phyloP scores from a whole-genome alignment of 2,888 invertebrate species.

The Trissoscelio sp. region DNA sequence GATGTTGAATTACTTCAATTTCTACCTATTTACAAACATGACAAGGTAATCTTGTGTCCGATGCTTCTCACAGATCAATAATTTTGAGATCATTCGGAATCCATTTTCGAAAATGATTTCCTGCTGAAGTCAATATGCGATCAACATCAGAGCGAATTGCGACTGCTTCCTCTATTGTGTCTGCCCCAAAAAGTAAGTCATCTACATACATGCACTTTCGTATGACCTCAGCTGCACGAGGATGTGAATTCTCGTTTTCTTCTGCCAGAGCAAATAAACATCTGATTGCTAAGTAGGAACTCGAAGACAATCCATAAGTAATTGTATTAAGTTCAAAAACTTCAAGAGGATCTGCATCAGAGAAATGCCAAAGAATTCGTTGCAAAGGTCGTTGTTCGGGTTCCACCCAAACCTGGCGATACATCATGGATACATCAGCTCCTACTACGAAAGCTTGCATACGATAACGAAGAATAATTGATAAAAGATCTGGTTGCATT shows the following conservation, averaged over 20 bases:
- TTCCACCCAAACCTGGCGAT: slow-evolving; percentile 50
- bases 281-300: slow-evolving; percentile 70
- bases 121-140: slow-evolving; percentile 7
- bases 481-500: slow-evolving; percentile 66
- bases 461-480: slow-evolving; percentile 69
- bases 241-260: slow-evolving; percentile 35
- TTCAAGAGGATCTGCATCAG: slow-evolving; percentile 21
- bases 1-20: too few relatives aligned
- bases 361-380: slow-evolving; percentile 72
- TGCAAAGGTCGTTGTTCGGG: slow-evolving; percentile 68
- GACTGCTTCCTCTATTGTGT: slow-evolving; percentile 20
- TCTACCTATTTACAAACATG: too few relatives aligned
- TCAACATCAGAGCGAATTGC: background rate
- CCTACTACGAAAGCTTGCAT: slow-evolving; percentile 64
- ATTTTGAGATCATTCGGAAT: slow-evolving; percentile 29
- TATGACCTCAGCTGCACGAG: slow-evolving; percentile 19
- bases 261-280: slow-evolving; percentile 68
- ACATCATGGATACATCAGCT: slow-evolving; percentile 69
- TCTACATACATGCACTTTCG: slow-evolving; percentile 39
- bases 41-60: too few relatives aligned
- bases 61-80: too few relatives aligned
- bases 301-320: slow-evolving; percentile 71
- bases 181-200: slow-evolving; percentile 16
- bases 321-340: slow-evolving; percentile 66
- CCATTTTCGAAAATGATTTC: slow-evolving; percentile 40